A percentile compares a stretch with the other conserved stretches of the same genome.
Evolutionary conservation across 2,797 vertebrate genomes (phyloP).

Genomic region (Cyprinella venusta): DNA sequence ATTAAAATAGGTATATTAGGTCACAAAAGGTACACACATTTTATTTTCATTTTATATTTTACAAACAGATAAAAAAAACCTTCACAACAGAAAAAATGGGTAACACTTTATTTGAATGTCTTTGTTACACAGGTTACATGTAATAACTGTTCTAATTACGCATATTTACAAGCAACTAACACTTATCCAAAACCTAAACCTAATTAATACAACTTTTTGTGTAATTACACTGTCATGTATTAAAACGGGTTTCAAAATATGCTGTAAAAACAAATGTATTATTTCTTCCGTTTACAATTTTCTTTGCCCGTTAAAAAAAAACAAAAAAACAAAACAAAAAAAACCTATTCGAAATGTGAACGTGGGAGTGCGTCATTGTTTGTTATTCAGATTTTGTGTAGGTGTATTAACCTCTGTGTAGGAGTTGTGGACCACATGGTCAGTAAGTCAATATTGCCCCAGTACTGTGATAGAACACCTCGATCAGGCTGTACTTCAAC

Average conservation of each 20-base stretch:
- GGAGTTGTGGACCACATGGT: neutral
- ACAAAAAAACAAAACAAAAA: too few relatives aligned
- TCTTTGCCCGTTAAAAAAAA: neutral
- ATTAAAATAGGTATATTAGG: neutral
- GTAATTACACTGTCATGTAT: neutral
- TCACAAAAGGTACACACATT: neutral
- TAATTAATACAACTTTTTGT: neutral
- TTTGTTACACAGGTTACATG: neutral
- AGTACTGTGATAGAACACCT: conserved; percentile 27
- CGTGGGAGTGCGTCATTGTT: neutral
- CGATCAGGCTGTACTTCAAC: conserved; percentile 9
- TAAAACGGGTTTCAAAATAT: neutral
- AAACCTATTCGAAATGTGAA: neutral
- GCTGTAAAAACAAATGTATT: neutral
- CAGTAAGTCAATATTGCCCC: conserved; percentile 57
- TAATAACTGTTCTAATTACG: neutral
- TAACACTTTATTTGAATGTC: neutral
- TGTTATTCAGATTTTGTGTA: conserved; percentile 19
- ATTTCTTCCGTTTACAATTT: neutral
- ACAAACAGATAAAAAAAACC: neutral
- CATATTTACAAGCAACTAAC: neutral
- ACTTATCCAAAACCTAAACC: neutral
- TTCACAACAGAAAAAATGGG: neutral
- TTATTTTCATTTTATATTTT: neutral
- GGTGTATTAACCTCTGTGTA: conserved; percentile 44